phyloP scores from a whole-genome alignment of 1,140 invertebrate species.

The Drosophila kikkawai region DNA sequence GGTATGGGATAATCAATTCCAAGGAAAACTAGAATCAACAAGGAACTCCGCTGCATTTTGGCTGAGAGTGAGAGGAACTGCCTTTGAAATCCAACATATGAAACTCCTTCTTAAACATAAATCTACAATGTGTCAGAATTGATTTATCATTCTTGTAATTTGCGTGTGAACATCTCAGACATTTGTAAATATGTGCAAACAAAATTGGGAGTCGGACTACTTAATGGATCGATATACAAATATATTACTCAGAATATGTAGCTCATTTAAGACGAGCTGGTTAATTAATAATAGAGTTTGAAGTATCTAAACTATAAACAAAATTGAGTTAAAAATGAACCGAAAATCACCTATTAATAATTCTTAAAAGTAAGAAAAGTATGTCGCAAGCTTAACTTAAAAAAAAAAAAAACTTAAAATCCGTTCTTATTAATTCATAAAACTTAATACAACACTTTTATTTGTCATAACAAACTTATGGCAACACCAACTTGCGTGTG shows the following conservation, averaged over 20 bases:
- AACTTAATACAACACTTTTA: neutral
- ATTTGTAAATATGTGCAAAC: constrained; percentile 25
- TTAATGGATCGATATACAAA: constrained; percentile 4
- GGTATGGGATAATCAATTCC: constrained; percentile 79
- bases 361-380: neutral
- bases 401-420: too few species aligned
- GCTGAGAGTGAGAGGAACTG: neutral
- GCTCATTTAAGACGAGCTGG: neutral
- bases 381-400: neutral
- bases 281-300: neutral
- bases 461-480: neutral
- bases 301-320: neutral
- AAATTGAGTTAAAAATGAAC: neutral
- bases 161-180: constrained; percentile 29
- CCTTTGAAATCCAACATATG: neutral
- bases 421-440: neutral
- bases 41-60: constrained; percentile 20
- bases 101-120: constrained; percentile 7
- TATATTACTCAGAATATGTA: neutral
- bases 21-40: constrained; percentile 48
- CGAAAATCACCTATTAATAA: neutral
- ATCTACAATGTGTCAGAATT: constrained; percentile 13
- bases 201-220: neutral
- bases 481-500: neutral
- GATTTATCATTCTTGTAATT: constrained; percentile 25